Evolutionary conservation across 2,888 invertebrate genomes (phyloP).

Genomic region (Thereva nobilitata): DNA sequence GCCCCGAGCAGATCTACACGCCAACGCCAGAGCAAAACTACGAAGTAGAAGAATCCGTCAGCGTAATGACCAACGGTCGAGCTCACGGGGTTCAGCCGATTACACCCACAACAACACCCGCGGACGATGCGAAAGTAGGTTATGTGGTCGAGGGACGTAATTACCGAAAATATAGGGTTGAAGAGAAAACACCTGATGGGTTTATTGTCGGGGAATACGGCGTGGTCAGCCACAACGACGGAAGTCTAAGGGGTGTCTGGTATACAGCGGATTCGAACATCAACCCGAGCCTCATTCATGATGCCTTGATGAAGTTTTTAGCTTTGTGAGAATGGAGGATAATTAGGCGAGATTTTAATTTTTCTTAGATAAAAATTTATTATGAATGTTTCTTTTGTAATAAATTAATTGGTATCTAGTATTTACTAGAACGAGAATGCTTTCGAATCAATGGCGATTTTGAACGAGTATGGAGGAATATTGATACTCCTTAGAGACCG

Average conservation of each 20-base stretch:
- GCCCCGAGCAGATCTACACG: constrained; percentile 58
- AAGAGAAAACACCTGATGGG: constrained; percentile 85
- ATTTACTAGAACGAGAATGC: constrained; percentile 38
- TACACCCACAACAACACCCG: constrained; percentile 39
- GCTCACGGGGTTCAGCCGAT: constrained; percentile 62
- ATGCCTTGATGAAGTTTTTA: constrained; percentile 89
- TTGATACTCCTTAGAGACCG: neutral
- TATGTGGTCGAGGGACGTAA: constrained; percentile 85
- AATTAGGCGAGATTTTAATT: constrained; percentile 13
- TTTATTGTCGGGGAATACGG: constrained; percentile 91
- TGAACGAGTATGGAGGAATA: constrained; percentile 7
- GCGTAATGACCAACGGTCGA: constrained; percentile 76
- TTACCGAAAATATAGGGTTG: constrained; percentile 82
- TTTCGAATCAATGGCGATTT: constrained; percentile 18
- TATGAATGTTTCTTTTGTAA: constrained; percentile 17
- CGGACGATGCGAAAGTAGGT: constrained; percentile 70
- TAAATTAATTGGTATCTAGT: constrained; percentile 40
- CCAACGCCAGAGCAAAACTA: constrained; percentile 72
- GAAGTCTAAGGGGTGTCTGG: constrained; percentile 80
- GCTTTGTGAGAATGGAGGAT: constrained; percentile 60
- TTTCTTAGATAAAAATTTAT: constrained; percentile 18
- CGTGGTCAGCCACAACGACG: constrained; percentile 84
- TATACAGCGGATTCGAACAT: constrained; percentile 88
- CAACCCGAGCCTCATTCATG: constrained; percentile 83
- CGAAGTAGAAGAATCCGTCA: constrained; percentile 78